Evolutionary conservation across 2,888 invertebrate genomes (phyloP).

Genomic region (Coecobrya sp.): DNA sequence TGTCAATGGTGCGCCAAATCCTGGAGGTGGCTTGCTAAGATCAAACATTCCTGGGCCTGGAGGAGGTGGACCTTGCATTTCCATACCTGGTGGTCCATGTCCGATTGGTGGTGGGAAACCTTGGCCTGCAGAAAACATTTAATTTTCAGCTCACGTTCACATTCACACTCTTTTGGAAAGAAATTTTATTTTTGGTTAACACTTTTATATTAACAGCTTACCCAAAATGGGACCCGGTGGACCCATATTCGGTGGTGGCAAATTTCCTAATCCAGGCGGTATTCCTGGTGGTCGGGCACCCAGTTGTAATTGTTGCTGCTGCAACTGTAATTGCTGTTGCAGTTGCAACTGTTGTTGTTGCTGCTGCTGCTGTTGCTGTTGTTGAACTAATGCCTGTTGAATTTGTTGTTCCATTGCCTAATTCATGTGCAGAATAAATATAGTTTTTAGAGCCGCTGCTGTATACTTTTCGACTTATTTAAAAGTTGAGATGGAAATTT

Average conservation of each 20-base stretch:
- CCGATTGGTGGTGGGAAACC: constrained; percentile 70
- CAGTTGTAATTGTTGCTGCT: constrained; percentile 87
- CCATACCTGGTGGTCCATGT: constrained; percentile 83
- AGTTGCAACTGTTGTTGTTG: constrained; percentile 85
- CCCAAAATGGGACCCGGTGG: constrained; percentile 67
- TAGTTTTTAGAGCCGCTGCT: too few species aligned
- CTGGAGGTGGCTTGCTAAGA: constrained; percentile 87
- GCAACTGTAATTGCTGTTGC: constrained; percentile 87
- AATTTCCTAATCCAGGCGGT: constrained; percentile 59
- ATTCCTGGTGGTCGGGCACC: constrained; percentile 82
- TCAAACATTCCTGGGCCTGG: constrained; percentile 81
- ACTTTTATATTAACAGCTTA: neutral
- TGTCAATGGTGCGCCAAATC: constrained; percentile 86
- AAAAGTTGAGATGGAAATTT: neutral
- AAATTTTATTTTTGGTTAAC: too few species aligned
- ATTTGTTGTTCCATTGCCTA: constrained; percentile 89
- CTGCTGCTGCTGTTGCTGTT: constrained; percentile 77
- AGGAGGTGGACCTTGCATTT: constrained; percentile 81
- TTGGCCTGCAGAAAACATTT: constrained; percentile 57
- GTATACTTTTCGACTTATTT: too few species aligned
- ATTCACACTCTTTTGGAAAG: neutral
- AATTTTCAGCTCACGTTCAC: neutral
- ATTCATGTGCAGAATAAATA: neutral
- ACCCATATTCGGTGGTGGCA: constrained; percentile 73
- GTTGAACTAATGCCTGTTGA: constrained; percentile 88